These are phyloP conservation scores for Drosophila kokeensis DNA, from an alignment of 2,888 invertebrate species.

Conservation along the genomic window DNA sequence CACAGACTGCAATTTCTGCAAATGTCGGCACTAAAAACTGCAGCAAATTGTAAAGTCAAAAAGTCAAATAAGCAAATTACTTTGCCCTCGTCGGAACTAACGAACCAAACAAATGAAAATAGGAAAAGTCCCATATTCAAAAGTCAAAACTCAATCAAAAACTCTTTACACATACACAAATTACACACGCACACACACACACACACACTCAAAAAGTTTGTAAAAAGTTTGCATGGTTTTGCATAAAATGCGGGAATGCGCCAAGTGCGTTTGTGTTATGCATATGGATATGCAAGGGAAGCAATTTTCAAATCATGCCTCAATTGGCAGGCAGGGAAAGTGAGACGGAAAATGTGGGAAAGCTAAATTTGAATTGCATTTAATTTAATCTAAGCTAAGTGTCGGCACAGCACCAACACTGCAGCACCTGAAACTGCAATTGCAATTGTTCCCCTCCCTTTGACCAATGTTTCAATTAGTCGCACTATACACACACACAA, in stretches of 20 bases:
- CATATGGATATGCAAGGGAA: constrained; percentile 19
- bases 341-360: constrained; percentile 6
- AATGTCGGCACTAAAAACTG: constrained; percentile 20
- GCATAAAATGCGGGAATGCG: constrained; percentile 1
- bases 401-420: constrained; percentile 31
- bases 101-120: constrained; percentile 40
- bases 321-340: constrained; percentile 14
- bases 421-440: constrained; percentile 5
- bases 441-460: background rate
- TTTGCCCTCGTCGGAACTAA: constrained; percentile 37
- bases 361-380: constrained; percentile 40
- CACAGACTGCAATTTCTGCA: constrained; percentile 5
- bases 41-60: constrained; percentile 34
- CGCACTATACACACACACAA: constrained; percentile 15
- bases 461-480: constrained; percentile 65
- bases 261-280: constrained; percentile 42
- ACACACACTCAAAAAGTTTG: constrained; percentile 33
- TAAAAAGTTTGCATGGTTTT: constrained; percentile 50
- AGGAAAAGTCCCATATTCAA: constrained; percentile 4
- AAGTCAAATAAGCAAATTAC: constrained; percentile 49
- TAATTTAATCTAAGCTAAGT: constrained; percentile 40
- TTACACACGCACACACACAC: constrained; percentile 25
- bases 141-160: constrained; percentile 70
- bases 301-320: constrained; percentile 37
- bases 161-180: constrained; percentile 59